phyloP scores from a whole-genome alignment of 2,113 vertebrate species.

The Mungos mungo region DNA sequence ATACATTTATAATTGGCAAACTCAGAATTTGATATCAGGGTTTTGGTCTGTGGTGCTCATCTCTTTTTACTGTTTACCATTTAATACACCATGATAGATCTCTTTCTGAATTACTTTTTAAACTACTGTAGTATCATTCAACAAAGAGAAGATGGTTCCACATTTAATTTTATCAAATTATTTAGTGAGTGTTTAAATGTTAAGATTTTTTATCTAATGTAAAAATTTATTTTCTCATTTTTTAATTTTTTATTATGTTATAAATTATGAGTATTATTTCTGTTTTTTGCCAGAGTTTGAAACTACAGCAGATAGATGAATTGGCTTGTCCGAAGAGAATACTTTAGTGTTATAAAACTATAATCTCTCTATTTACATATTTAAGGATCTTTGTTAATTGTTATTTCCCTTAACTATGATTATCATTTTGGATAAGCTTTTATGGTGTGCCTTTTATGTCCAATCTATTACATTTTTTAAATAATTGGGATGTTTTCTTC shows the following conservation, averaged over 20 bases:
- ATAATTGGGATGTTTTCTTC: not conserved
- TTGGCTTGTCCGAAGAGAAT: not conserved
- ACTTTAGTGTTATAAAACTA: not conserved
- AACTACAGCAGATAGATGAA: not conserved
- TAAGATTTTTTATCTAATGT: not conserved
- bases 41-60: not conserved
- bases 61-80: not conserved
- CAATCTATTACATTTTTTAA: not conserved
- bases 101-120: conserved; percentile 7
- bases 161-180: conserved; percentile 21
- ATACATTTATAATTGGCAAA: not conserved
- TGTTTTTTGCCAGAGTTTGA: not conserved
- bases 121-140: not conserved
- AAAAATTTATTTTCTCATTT: not conserved
- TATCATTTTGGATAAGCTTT: not conserved
- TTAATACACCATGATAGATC: not conserved
- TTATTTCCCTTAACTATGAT: not conserved
- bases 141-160: not conserved
- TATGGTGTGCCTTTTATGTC: not conserved
- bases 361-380: not conserved
- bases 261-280: not conserved
- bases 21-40: not conserved
- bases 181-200: conserved; percentile 1
- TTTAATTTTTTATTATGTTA: not conserved
- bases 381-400: not conserved